Conservation (phyloP, 2,888 invertebrate species). For the Deroplatys truncata region DNA sequence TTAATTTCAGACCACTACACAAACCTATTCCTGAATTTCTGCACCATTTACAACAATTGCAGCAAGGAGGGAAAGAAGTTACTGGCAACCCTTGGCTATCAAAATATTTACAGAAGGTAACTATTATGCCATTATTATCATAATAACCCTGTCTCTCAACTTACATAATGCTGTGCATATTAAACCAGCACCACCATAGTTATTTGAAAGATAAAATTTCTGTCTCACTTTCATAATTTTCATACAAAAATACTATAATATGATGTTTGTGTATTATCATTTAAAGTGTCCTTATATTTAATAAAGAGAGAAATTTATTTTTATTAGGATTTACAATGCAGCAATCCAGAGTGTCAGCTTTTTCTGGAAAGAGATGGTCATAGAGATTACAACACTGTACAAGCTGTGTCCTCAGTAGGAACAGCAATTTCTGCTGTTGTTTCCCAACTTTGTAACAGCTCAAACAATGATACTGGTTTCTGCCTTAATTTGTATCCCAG, state of each 20-base stretch:
- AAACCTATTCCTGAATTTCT: conserved; percentile 29
- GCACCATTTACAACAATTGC: conserved; percentile 28
- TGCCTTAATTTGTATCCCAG: conserved; percentile 23
- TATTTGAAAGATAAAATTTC: too few species aligned
- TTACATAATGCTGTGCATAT: too few species aligned
- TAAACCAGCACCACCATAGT: too few species aligned
- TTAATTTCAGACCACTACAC: conserved; percentile 31
- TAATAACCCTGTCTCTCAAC: too few species aligned
- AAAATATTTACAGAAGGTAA: conserved; percentile 40
- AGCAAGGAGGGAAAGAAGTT: conserved; percentile 32
- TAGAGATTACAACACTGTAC: conserved; percentile 33
- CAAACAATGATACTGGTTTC: conserved; percentile 3
- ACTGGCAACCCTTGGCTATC: conserved; percentile 43
- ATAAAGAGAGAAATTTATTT: too few species aligned
- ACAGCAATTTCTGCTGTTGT: conserved; percentile 32
- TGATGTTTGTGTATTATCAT: too few species aligned
- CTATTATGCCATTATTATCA: not conserved
- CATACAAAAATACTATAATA: too few species aligned
- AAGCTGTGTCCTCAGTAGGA: conserved; percentile 34
- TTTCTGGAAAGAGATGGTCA: conserved; percentile 31
- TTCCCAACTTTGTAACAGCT: conserved; percentile 31
- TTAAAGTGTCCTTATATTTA: too few species aligned
- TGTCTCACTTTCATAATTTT: too few species aligned
- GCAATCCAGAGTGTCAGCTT: conserved; percentile 23
- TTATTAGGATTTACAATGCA: conserved; percentile 13